phyloP scores from a whole-genome alignment of 1,140 invertebrate species.

The Drosophila carrolli region DNA sequence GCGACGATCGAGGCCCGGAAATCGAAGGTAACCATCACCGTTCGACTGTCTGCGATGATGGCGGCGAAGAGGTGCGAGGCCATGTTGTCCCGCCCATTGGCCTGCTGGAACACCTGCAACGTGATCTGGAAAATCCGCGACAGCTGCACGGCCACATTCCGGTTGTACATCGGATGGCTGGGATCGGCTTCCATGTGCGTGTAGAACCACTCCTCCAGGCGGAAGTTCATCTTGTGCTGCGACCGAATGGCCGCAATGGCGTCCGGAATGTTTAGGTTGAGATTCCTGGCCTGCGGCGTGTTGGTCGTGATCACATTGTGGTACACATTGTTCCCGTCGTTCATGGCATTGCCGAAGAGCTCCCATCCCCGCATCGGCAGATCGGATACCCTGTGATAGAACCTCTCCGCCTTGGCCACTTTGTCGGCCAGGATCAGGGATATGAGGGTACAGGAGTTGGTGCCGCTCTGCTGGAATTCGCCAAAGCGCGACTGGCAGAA shows the following conservation, averaged over 20 bases:
- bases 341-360: constrained; percentile 77
- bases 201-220: constrained; percentile 80
- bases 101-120: constrained; percentile 67
- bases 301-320: constrained; percentile 68
- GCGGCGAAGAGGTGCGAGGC: constrained; percentile 69
- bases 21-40: constrained; percentile 76
- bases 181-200: constrained; percentile 82
- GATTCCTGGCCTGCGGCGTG: constrained; percentile 55
- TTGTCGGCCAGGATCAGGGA: constrained; percentile 77
- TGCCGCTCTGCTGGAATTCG: constrained; percentile 74
- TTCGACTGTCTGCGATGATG: constrained; percentile 79
- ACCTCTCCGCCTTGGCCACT: constrained; percentile 64
- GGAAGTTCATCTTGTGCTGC: constrained; percentile 75
- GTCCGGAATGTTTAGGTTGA: constrained; percentile 79
- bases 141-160: constrained; percentile 70
- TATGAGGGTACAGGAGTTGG: constrained; percentile 80
- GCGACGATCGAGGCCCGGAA: constrained; percentile 70
- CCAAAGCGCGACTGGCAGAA: constrained; percentile 80
- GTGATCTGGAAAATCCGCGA: constrained; percentile 69
- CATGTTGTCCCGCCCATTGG: constrained; percentile 26
- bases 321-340: constrained; percentile 79
- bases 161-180: constrained; percentile 61
- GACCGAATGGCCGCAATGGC: constrained; percentile 70
- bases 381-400: constrained; percentile 58
- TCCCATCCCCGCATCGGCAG: constrained; percentile 69